Conservation (phyloP, 2,797 vertebrate genomes). For the Perodicticus potto region DNA sequence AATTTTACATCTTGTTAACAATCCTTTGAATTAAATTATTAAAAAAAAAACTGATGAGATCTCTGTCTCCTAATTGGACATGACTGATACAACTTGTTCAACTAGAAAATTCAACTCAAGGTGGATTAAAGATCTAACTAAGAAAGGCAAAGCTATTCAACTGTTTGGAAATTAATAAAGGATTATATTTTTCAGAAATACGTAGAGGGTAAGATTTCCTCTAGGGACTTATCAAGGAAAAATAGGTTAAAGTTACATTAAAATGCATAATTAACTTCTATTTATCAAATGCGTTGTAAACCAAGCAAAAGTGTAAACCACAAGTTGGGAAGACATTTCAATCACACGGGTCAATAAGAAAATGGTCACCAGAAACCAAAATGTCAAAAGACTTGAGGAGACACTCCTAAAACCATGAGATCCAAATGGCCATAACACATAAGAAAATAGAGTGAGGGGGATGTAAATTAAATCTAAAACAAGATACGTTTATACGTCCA, state of each 20-base stretch:
- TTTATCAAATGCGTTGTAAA: not conserved
- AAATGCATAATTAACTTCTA: not conserved
- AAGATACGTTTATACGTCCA: not conserved
- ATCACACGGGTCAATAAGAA: not conserved
- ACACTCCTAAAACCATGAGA: not conserved
- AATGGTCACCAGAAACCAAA: not conserved
- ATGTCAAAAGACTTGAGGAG: not conserved
- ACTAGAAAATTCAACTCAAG: constrained; percentile 10
- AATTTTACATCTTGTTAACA: constrained; percentile 13
- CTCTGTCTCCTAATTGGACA: not conserved
- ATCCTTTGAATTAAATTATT: constrained; percentile 10
- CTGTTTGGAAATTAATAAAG: not conserved
- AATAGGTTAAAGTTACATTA: not conserved
- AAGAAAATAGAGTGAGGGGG: not conserved
- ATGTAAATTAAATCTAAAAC: not conserved
- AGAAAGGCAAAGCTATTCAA: not conserved
- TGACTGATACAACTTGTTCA: not conserved
- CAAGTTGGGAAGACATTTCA: not conserved
- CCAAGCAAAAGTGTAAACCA: not conserved
- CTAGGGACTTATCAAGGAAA: not conserved
- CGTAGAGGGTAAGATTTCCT: not conserved
- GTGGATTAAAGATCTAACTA: constrained; percentile 2
- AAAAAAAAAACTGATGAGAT: not conserved
- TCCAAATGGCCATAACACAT: not conserved
- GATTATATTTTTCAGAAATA: not conserved